phyloP scores from a whole-genome alignment of 2,888 invertebrate genomes.

The Trachelus stipa region DNA sequence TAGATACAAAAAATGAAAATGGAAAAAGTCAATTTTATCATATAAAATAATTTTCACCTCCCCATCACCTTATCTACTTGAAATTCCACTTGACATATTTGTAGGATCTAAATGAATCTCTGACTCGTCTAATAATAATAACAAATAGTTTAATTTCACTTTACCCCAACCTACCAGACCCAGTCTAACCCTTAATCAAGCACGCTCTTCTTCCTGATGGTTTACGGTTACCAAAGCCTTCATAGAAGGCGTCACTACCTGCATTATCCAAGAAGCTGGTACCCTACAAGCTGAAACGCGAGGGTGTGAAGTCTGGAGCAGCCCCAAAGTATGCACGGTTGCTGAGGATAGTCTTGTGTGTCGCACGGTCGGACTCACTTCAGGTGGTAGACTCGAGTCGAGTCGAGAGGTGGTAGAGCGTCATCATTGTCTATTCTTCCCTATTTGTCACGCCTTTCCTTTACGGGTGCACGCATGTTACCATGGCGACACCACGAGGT shows the following conservation, averaged over 20 bases:
- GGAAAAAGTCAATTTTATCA: not conserved
- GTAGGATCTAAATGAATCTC: not conserved
- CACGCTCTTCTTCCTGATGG: not conserved
- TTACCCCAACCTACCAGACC: not conserved
- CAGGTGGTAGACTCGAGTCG: conserved; percentile 2
- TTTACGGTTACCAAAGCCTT: not conserved
- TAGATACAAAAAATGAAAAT: not conserved
- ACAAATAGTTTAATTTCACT: not conserved
- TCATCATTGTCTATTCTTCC: conserved; percentile 59
- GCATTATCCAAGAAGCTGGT: not conserved
- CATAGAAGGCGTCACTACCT: not conserved
- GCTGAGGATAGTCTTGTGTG: conserved; percentile 32
- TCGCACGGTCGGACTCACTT: conserved; percentile 19
- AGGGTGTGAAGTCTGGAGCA: conserved; percentile 36
- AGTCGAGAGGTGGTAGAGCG: conserved; percentile 27
- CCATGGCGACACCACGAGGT: conserved; percentile 40
- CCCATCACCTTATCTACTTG: no score
- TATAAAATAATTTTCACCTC: not conserved
- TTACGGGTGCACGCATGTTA: conserved; percentile 45
- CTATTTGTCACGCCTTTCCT: conserved; percentile 56
- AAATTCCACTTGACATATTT: not conserved
- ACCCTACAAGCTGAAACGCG: not conserved
- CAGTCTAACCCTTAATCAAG: not conserved
- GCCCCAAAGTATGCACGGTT: conserved; percentile 41
- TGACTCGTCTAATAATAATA: not conserved